Evolutionary conservation across 2,888 invertebrate genomes (phyloP).

Genomic region (Xestia c-nigrum): DNA sequence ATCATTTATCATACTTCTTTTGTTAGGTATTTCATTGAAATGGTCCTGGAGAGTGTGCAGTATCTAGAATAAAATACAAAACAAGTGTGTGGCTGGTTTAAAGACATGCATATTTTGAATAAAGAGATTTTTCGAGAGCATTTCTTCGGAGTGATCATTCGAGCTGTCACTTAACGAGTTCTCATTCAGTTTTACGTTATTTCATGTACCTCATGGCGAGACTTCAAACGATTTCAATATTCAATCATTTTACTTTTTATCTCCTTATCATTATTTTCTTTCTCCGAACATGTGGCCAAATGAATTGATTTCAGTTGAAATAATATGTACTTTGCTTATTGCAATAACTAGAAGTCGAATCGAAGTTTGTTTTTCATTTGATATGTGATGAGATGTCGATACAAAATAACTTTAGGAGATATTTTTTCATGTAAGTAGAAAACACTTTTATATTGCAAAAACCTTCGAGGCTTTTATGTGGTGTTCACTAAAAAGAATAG

Average conservation of each 20-base stretch:
- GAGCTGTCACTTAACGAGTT: slow-evolving; percentile 43
- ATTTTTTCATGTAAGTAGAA: background rate
- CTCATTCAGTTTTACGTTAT: slow-evolving; percentile 23
- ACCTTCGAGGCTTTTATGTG: background rate
- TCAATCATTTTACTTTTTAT: slow-evolving; percentile 47
- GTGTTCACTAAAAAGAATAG: too few relatives aligned
- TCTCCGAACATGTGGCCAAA: slow-evolving; percentile 19
- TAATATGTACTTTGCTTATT: slow-evolving; percentile 12
- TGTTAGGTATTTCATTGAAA: background rate
- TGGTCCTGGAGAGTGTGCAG: background rate
- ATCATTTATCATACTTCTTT: background rate
- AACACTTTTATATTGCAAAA: background rate
- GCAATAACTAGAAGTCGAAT: slow-evolving; percentile 13
- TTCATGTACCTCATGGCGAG: slow-evolving; percentile 23
- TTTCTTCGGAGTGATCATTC: slow-evolving; percentile 34
- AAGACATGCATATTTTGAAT: slow-evolving; percentile 13
- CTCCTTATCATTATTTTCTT: slow-evolving; percentile 21
- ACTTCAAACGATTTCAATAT: slow-evolving; percentile 41
- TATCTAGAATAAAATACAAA: background rate
- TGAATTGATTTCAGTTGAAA: slow-evolving; percentile 31
- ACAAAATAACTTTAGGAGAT: background rate
- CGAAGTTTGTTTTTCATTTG: slow-evolving; percentile 15
- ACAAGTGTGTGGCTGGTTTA: background rate
- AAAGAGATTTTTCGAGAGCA: background rate
- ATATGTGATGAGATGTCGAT: background rate